Conservation (phyloP, 30 jellyfish, hydroid and myxozoan species). For the Mastigias papua region DNA sequence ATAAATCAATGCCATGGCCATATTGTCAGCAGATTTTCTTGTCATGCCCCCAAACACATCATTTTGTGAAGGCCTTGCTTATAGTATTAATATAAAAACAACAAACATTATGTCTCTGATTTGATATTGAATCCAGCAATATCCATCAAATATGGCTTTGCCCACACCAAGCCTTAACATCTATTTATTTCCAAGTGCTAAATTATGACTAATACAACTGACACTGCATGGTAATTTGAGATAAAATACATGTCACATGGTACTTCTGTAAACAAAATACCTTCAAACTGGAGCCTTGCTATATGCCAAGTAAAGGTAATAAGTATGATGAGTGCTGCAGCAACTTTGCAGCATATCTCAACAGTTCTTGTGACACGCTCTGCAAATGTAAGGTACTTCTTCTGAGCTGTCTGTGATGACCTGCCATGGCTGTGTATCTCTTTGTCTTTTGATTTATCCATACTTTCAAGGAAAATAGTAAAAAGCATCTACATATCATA, state of each 20-base stretch:
- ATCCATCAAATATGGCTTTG: not conserved
- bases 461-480: no score
- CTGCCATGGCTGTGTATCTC: not conserved
- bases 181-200: not conserved
- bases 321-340: slow-evolving; percentile 19
- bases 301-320: slow-evolving; percentile 29
- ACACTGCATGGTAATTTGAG: not conserved
- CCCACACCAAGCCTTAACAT: not conserved
- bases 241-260: no score
- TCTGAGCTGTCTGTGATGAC: not conserved
- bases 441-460: not conserved
- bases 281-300: slow-evolving; percentile 32
- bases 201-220: not conserved
- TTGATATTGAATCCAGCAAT: no score
- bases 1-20: no score
- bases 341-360: not conserved
- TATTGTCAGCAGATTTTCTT: no score
- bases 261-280: no score
- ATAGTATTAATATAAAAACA: no score
- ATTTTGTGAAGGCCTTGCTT: no score
- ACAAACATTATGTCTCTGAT: no score
- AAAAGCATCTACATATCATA: no score
- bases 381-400: not conserved
- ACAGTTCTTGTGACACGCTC: slow-evolving; percentile 25
- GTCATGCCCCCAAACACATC: no score